Evolutionary conservation across 2,113 vertebrate genomes (phyloP).

Genomic region (Pavo muticus): DNA sequence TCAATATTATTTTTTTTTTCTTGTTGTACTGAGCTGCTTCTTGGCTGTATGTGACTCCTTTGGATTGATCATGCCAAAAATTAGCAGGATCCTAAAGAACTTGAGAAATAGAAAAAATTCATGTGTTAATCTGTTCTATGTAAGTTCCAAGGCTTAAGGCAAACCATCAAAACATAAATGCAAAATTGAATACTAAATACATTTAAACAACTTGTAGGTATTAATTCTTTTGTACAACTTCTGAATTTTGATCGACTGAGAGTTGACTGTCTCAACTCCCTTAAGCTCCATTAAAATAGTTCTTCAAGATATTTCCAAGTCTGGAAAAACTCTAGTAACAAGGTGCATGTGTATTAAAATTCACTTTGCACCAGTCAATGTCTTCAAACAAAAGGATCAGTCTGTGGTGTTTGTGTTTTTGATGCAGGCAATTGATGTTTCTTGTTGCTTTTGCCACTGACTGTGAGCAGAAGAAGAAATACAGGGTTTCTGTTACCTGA

Average conservation of each 20-base stretch:
- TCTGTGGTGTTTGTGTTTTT: not conserved
- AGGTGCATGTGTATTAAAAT: not conserved
- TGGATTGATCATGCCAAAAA: not conserved
- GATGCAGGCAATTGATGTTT: not conserved
- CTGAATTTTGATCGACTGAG: not conserved
- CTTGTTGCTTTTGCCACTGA: not conserved
- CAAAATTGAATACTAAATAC: not conserved
- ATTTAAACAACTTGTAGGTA: not conserved
- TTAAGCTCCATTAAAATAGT: not conserved
- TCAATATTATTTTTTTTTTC: not conserved
- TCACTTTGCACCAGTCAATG: not conserved
- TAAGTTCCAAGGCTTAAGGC: not conserved
- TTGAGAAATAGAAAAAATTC: not conserved
- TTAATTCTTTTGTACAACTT: not conserved
- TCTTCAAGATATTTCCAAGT: not conserved
- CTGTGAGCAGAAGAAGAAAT: not conserved
- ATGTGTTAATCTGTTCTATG: not conserved
- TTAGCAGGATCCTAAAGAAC: not conserved
- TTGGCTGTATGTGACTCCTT: not conserved
- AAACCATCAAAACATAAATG: not conserved
- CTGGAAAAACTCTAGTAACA: not conserved
- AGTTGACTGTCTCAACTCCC: not conserved
- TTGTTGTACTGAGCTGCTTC: not conserved
- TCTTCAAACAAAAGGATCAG: not conserved
- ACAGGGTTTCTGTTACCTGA: not conserved